Evolutionary conservation across 2,797 vertebrate genomes (phyloP).

Genomic region (Sarcoramphus papa): DNA sequence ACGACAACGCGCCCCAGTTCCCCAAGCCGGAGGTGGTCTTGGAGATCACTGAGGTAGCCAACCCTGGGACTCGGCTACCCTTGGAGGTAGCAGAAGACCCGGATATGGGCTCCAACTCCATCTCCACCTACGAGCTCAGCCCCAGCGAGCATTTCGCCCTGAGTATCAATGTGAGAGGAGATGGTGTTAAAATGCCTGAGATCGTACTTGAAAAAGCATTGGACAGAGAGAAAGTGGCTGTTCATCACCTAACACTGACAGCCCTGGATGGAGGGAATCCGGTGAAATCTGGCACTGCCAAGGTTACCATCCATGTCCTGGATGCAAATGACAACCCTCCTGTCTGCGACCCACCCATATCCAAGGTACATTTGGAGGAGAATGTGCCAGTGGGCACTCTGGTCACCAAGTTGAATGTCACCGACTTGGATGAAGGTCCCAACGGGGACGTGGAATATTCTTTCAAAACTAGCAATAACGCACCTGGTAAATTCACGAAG

Average conservation of each 20-base stretch:
- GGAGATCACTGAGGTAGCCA: slow-evolving; percentile 74
- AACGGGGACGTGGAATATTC: slow-evolving; percentile 70
- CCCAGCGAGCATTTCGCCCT: slow-evolving; percentile 64
- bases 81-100: slow-evolving; percentile 76
- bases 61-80: slow-evolving; percentile 73
- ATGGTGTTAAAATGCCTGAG: slow-evolving; percentile 67
- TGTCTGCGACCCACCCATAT: slow-evolving; percentile 59
- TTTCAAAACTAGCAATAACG: slow-evolving; percentile 76
- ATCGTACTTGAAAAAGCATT: slow-evolving; percentile 62
- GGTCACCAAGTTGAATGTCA: slow-evolving; percentile 68
- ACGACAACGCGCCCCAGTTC: slow-evolving; percentile 75
- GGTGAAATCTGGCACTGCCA: slow-evolving; percentile 55
- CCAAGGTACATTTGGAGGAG: slow-evolving; percentile 64
- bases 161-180: slow-evolving; percentile 59
- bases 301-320: slow-evolving; percentile 56
- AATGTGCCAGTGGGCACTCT: slow-evolving; percentile 57
- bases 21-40: slow-evolving; percentile 64
- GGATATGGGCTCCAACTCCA: slow-evolving; percentile 72
- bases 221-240: slow-evolving; percentile 64
- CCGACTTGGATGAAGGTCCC: slow-evolving; percentile 66
- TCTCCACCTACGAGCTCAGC: slow-evolving; percentile 65
- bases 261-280: slow-evolving; percentile 66
- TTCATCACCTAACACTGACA: slow-evolving; percentile 55
- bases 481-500: slow-evolving; percentile 59
- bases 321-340: slow-evolving; percentile 72